Conservation (phyloP, 2,888 invertebrate species). For the Lissonota sp. region DNA sequence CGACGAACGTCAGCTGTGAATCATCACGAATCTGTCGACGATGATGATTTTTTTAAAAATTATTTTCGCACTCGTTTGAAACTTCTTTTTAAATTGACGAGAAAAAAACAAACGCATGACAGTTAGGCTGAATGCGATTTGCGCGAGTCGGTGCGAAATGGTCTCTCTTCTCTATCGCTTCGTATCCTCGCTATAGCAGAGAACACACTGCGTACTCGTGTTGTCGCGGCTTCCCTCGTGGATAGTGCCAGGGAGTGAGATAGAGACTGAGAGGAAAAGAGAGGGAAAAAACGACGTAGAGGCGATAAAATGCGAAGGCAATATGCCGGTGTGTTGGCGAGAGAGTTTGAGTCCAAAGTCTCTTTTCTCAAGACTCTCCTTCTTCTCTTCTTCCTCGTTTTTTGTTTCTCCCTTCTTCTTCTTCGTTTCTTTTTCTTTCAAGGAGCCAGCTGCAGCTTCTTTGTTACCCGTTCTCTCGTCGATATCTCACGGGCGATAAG, state of each 20-base stretch:
- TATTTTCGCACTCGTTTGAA: too few species aligned
- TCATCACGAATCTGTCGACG: constrained; percentile 22
- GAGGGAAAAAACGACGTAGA: constrained; percentile 5
- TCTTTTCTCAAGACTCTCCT: constrained; percentile 53
- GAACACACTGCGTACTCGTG: constrained; percentile 35
- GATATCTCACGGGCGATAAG: too few species aligned
- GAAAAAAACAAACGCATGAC: constrained; percentile 6
- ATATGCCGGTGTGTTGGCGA: constrained; percentile 53
- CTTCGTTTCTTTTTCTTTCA: constrained; percentile 20
- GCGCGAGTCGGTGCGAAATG: background rate
- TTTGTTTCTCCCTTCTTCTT: constrained; percentile 6
- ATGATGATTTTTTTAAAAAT: too few species aligned
- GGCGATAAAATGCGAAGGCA: constrained; percentile 46
- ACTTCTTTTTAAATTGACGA: too few species aligned
- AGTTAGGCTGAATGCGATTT: background rate
- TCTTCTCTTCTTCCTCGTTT: constrained; percentile 27
- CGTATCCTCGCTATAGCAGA: constrained; percentile 1
- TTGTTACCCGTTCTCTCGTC: constrained; percentile 66
- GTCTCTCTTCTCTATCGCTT: background rate
- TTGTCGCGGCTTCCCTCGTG: constrained; percentile 33
- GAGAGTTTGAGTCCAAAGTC: constrained; percentile 58
- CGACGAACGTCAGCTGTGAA: constrained; percentile 65
- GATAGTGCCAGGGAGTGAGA: constrained; percentile 18
- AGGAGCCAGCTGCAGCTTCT: constrained; percentile 14
- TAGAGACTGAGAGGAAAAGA: constrained; percentile 22